Conservation (phyloP, 2,113 vertebrate genomes). For the Xyrauchen texanus region DNA sequence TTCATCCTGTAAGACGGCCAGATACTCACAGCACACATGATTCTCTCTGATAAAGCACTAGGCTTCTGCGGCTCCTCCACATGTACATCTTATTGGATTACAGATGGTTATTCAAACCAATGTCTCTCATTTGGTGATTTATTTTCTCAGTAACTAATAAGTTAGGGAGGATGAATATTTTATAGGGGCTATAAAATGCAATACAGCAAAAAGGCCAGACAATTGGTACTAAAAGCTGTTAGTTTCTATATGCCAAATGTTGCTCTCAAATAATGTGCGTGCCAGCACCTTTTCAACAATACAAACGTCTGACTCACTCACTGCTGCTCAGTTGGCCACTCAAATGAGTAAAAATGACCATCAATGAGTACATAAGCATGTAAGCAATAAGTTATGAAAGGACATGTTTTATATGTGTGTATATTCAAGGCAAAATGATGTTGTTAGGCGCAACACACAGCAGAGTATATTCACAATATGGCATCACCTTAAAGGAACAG, state of each 20-base stretch:
- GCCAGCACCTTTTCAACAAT: conserved; percentile 63
- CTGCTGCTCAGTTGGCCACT: conserved; percentile 43
- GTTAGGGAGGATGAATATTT: conserved; percentile 57
- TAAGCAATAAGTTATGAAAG: neutral
- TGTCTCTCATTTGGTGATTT: conserved; percentile 66
- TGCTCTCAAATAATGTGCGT: conserved; percentile 55
- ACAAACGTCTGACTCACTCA: conserved; percentile 40
- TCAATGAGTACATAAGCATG: conserved; percentile 26
- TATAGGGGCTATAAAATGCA: conserved; percentile 64
- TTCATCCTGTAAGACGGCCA: conserved; percentile 24
- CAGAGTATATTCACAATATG: no score
- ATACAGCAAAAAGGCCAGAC: conserved; percentile 44
- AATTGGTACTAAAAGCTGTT: conserved; percentile 64
- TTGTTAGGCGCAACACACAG: no score
- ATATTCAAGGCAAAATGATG: no score
- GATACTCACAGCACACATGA: conserved; percentile 49
- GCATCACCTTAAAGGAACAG: no score
- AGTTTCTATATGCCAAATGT: conserved; percentile 64
- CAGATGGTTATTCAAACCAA: conserved; percentile 51
- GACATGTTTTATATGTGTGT: no score
- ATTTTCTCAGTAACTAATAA: conserved; percentile 59
- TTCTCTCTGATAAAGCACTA: conserved; percentile 57
- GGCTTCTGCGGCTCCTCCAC: conserved; percentile 62
- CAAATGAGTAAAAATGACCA: neutral
- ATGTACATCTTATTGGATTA: conserved; percentile 64